Evolutionary conservation across 2,113 vertebrate species (phyloP).

Genomic region (Cyphomyrus discorhynchus): DNA sequence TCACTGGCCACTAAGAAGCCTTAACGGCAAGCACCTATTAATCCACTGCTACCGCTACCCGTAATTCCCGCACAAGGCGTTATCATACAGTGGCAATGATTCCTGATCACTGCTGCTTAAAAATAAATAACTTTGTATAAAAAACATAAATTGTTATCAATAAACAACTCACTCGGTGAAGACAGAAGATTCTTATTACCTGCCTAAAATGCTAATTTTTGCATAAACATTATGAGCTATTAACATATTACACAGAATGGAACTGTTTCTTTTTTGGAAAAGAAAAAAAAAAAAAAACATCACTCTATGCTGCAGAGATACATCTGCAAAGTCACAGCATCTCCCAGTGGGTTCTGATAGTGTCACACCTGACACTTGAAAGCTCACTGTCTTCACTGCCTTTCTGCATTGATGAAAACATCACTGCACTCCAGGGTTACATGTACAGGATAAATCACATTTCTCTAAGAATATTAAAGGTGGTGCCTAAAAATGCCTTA

Average conservation of each 20-base stretch:
- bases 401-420: neutral
- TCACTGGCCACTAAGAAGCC: neutral
- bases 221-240: neutral
- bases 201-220: slow-evolving; percentile 1
- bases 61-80: neutral
- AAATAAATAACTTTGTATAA: neutral
- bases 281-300: too few species aligned
- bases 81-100: neutral
- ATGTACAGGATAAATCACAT: neutral
- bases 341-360: neutral
- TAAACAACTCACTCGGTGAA: neutral
- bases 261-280: neutral
- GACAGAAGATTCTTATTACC: neutral
- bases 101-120: neutral
- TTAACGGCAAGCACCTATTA: neutral
- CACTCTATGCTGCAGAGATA: neutral
- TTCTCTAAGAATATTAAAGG: neutral
- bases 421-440: neutral
- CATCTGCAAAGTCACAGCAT: slow-evolving; percentile 1
- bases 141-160: neutral
- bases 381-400: neutral
- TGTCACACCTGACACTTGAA: neutral
- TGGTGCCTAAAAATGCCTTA: neutral
- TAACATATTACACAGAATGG: neutral
- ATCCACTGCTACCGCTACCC: neutral